Percentiles rank a stretch among this genome's conserved stretches.
Conservation (phyloP, 2,888 invertebrate species). For the Diarsia rubi region DNA sequence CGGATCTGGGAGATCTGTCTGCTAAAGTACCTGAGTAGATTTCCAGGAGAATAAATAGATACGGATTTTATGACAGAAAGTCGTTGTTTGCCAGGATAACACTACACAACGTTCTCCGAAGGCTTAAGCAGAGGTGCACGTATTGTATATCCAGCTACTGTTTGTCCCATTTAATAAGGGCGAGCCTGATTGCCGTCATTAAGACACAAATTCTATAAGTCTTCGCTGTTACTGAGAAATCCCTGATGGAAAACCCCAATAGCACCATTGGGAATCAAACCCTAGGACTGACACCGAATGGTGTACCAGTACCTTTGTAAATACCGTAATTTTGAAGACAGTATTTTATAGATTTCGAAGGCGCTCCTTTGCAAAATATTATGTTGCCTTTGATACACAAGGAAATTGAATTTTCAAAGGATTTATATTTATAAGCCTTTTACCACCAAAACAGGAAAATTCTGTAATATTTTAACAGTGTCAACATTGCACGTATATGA, state of each 20-base stretch:
- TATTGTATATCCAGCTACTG: background rate
- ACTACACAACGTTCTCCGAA: background rate
- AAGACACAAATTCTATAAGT: background rate
- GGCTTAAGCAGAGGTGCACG: background rate
- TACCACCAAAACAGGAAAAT: background rate
- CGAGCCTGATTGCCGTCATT: background rate
- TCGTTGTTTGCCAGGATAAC: background rate
- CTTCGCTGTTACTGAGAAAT: background rate
- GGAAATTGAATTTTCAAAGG: conserved; percentile 14
- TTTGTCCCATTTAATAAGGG: background rate
- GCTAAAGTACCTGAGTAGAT: background rate
- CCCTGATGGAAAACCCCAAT: background rate
- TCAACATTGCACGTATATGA: background rate
- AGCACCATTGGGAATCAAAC: background rate
- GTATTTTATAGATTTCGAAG: background rate
- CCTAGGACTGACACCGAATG: background rate
- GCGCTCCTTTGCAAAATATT: conserved; percentile 8
- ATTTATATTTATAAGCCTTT: background rate
- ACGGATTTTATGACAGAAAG: conserved; percentile 20
- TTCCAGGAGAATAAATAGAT: conserved; percentile 13
- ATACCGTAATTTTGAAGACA: background rate
- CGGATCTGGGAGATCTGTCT: background rate
- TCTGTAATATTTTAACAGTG: background rate
- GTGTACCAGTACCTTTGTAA: background rate
- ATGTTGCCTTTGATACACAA: conserved; percentile 12